phyloP scores from a whole-genome alignment of 1,140 invertebrate genomes.

The Panagrolaimus sp. region DNA sequence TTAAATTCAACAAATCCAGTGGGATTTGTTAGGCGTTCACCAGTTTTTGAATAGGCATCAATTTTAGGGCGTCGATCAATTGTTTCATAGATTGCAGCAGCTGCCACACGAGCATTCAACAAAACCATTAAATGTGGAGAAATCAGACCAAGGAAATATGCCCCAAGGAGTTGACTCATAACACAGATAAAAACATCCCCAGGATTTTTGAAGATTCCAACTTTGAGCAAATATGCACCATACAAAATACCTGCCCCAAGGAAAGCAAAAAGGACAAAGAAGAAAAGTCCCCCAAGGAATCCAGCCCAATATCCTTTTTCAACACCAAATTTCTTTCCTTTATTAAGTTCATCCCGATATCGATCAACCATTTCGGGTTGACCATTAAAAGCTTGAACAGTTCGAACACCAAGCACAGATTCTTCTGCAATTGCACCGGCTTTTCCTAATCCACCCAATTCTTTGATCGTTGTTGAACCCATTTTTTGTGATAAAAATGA shows the following conservation, averaged over 20 bases:
- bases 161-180: constrained; percentile 30
- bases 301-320: constrained; percentile 39
- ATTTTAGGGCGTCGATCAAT: constrained; percentile 67
- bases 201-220: constrained; percentile 25
- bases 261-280: constrained; percentile 41
- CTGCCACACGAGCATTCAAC: constrained; percentile 44
- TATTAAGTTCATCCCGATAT: constrained; percentile 30
- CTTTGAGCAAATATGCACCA: constrained; percentile 29
- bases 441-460: constrained; percentile 26
- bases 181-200: constrained; percentile 48
- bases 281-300: constrained; percentile 40
- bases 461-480: constrained; percentile 22
- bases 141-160: constrained; percentile 46
- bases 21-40: constrained; percentile 62
- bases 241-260: constrained; percentile 29
- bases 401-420: constrained; percentile 65
- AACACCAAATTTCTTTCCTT: constrained; percentile 33
- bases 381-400: constrained; percentile 76
- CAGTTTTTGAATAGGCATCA: constrained; percentile 67
- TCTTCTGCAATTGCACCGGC: constrained; percentile 47
- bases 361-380: constrained; percentile 67
- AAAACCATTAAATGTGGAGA: constrained; percentile 42
- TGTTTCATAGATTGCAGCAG: constrained; percentile 42
- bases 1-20: constrained; percentile 32
- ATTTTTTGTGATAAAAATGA: constrained; percentile 30